Percentiles rank a stretch among this genome's conserved stretches.
Evolutionary conservation across 2,113 vertebrate species (phyloP).

Genomic region (Colossoma macropomum): DNA sequence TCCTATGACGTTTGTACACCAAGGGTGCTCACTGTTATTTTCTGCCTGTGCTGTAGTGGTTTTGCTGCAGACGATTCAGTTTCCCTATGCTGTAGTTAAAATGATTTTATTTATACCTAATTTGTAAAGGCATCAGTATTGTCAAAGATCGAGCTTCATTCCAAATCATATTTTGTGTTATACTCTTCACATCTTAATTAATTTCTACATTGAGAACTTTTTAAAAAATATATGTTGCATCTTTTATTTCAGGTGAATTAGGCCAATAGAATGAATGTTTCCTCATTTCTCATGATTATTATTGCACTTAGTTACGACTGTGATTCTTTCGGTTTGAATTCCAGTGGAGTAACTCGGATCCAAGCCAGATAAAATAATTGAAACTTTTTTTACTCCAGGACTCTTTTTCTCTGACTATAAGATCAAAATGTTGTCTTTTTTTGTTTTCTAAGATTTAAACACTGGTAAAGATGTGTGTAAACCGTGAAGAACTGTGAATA

Average conservation of each 20-base stretch:
- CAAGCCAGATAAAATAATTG: background rate
- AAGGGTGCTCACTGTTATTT: background rate
- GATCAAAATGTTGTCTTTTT: background rate
- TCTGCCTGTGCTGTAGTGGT: background rate
- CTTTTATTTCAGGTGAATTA: background rate
- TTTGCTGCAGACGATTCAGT: background rate
- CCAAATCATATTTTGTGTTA: background rate
- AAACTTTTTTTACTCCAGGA: background rate
- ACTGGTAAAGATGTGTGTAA: background rate
- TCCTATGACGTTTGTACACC: background rate
- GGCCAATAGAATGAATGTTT: background rate
- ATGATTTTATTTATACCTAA: conserved; percentile 1
- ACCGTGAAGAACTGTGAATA: background rate
- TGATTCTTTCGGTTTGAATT: conserved; percentile 1
- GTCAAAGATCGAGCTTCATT: background rate
- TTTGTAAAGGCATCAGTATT: background rate
- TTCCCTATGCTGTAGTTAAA: background rate
- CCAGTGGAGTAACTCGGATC: background rate
- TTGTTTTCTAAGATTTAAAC: conserved; percentile 10
- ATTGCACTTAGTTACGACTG: conserved; percentile 1
- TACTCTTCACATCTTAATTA: background rate
- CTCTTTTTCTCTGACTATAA: conserved; percentile 6
- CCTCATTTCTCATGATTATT: background rate
- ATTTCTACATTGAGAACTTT: background rate
- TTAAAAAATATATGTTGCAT: background rate